A percentile compares a stretch with the other conserved stretches of the same genome.
These are phyloP conservation scores for Chloroceryle aenea DNA, from an alignment of 2,113 vertebrate species.

Conservation along the genomic window DNA sequence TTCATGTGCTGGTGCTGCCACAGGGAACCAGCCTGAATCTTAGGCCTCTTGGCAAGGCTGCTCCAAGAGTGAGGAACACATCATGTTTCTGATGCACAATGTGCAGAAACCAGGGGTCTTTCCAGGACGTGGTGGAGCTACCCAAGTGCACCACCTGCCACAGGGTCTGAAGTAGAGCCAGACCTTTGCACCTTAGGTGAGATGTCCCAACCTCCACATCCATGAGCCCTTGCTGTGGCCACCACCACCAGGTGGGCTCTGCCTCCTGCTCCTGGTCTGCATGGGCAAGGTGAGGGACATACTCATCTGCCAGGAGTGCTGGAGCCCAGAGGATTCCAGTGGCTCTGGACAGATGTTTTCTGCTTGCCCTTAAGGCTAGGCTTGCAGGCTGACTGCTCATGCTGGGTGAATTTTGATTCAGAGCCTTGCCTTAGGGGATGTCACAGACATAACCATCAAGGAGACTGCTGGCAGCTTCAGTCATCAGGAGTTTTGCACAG, in stretches of 20 bases:
- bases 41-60: not conserved
- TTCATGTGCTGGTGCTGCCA: not conserved
- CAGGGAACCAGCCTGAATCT: not conserved
- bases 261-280: not conserved
- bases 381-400: not conserved
- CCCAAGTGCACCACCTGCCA: not conserved
- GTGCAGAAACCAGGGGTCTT: not conserved
- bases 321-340: not conserved
- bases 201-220: not conserved
- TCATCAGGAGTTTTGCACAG: not conserved
- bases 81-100: not conserved
- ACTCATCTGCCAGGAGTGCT: fast-evolving
- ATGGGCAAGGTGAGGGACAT: fast-evolving
- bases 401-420: not conserved
- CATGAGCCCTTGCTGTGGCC: fast-evolving
- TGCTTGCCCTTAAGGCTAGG: not conserved
- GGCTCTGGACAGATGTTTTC: not conserved
- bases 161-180: not conserved
- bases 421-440: not conserved
- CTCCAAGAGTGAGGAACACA: fast-evolving
- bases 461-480: not conserved
- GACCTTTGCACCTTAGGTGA: not conserved
- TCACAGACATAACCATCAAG: not conserved
- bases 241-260: not conserved
- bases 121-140: fast-evolving